Percentiles rank a stretch among this genome's conserved stretches.
Evolutionary conservation across 2,888 invertebrate species (phyloP).

Genomic region (Conistra vaccinii): DNA sequence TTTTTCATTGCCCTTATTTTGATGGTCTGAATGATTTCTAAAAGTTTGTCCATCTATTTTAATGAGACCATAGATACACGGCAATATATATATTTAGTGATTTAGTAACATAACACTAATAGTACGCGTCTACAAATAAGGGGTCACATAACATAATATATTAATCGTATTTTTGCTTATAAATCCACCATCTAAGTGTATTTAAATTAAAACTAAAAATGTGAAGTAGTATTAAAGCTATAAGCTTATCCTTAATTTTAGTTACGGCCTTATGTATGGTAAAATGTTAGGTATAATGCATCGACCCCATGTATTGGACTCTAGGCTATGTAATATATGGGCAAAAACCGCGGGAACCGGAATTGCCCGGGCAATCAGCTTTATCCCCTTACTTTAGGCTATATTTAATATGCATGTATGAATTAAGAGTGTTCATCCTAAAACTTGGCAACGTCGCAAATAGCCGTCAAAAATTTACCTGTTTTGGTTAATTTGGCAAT

Average conservation of each 20-base stretch:
- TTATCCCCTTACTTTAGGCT: constrained; percentile 24
- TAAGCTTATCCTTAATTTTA: constrained; percentile 45
- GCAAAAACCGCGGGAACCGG: constrained; percentile 57
- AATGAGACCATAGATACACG: no score
- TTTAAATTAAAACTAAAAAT: constrained; percentile 35
- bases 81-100: constrained; percentile 22
- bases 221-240: constrained; percentile 46
- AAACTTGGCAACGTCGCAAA: no score
- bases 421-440: no score
- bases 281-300: constrained; percentile 32
- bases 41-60: no score
- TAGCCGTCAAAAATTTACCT: no score
- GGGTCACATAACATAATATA: constrained; percentile 28
- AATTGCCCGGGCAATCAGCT: constrained; percentile 34
- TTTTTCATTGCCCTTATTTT: no score
- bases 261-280: constrained; percentile 54
- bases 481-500: no score
- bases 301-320: constrained; percentile 27
- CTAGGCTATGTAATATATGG: constrained; percentile 17
- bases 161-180: constrained; percentile 51
- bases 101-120: constrained; percentile 10
- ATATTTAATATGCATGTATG: constrained; percentile 24
- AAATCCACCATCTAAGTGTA: constrained; percentile 49
- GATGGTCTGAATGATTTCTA: no score
- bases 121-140: constrained; percentile 36